A percentile compares a stretch with the other conserved stretches of the same genome.
These are phyloP conservation scores for Ptilodon capucinus DNA, from an alignment of 2,888 invertebrate species.

Conservation along the genomic window DNA sequence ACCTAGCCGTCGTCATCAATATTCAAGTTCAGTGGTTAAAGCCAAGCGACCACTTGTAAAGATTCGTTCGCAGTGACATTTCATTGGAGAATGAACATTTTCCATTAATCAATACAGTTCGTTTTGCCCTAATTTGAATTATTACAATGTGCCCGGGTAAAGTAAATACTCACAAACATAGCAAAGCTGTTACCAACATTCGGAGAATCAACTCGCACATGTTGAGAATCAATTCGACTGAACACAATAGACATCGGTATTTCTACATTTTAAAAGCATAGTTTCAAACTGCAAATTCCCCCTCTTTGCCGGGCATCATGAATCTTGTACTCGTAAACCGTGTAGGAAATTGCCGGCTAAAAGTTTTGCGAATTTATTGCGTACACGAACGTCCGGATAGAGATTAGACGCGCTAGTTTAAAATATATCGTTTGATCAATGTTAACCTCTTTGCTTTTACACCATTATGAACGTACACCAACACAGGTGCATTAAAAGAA, in stretches of 20 bases:
- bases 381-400: slow-evolving; percentile 46
- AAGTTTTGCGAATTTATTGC: slow-evolving; percentile 74
- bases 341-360: slow-evolving; percentile 76
- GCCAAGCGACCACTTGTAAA: no score
- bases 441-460: slow-evolving; percentile 6
- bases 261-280: slow-evolving; percentile 37
- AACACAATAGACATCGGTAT: slow-evolving; percentile 17
- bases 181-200: not conserved
- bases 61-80: no score
- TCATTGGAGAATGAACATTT: no score
- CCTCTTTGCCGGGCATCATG: slow-evolving; percentile 46
- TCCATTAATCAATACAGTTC: no score
- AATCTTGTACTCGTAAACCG: slow-evolving; percentile 71
- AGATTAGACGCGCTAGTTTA: slow-evolving; percentile 4
- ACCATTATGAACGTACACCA: no score
- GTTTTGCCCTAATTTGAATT: no score
- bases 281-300: slow-evolving; percentile 39
- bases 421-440: not conserved
- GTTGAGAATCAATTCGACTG: slow-evolving; percentile 25
- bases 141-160: not conserved
- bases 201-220: not conserved
- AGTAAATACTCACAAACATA: not conserved
- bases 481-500: no score
- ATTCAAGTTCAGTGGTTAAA: no score
- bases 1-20: no score